A percentile compares a stretch with the other conserved stretches of the same genome.
Evolutionary conservation across 1,140 invertebrate species (phyloP).

Genomic region (Periplaneta americana): DNA sequence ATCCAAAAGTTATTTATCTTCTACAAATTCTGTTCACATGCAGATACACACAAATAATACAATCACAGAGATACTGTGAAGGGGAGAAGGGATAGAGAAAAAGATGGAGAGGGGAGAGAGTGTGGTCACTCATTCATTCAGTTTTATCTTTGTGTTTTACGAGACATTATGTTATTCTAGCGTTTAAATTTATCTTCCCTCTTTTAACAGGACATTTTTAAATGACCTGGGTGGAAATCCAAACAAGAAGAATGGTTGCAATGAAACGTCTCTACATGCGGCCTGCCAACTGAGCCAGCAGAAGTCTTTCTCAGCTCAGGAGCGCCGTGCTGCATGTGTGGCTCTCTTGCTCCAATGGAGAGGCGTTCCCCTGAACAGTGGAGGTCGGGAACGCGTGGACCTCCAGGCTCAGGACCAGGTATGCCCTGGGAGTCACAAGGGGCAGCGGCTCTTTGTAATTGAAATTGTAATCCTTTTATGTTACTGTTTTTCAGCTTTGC

Average conservation of each 20-base stretch:
- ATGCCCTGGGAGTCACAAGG: constrained; percentile 18
- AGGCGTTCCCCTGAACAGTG: constrained; percentile 44
- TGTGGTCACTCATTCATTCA: too few relatives aligned
- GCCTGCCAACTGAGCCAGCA: constrained; percentile 51
- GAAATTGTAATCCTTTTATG: too few relatives aligned
- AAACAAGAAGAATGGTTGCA: constrained; percentile 59
- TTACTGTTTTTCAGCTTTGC: too few relatives aligned
- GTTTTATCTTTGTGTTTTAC: too few relatives aligned
- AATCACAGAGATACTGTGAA: too few relatives aligned
- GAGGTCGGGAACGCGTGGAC: constrained; percentile 51
- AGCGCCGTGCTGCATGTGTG: constrained; percentile 53
- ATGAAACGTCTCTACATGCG: constrained; percentile 59
- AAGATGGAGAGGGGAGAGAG: too few relatives aligned
- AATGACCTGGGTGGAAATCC: constrained; percentile 61
- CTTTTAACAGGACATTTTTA: constrained; percentile 57
- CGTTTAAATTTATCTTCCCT: too few relatives aligned
- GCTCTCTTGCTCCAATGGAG: constrained; percentile 57
- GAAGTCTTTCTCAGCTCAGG: constrained; percentile 48
- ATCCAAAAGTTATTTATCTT: too few relatives aligned
- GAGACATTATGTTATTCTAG: too few relatives aligned
- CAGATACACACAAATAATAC: too few relatives aligned
- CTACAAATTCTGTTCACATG: too few relatives aligned
- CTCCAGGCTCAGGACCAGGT: constrained; percentile 55
- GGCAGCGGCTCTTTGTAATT: not conserved
- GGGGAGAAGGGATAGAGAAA: too few relatives aligned